These are phyloP conservation scores for Heliconius aoede DNA, from an alignment of 2,888 invertebrate species.

Conservation along the genomic window DNA sequence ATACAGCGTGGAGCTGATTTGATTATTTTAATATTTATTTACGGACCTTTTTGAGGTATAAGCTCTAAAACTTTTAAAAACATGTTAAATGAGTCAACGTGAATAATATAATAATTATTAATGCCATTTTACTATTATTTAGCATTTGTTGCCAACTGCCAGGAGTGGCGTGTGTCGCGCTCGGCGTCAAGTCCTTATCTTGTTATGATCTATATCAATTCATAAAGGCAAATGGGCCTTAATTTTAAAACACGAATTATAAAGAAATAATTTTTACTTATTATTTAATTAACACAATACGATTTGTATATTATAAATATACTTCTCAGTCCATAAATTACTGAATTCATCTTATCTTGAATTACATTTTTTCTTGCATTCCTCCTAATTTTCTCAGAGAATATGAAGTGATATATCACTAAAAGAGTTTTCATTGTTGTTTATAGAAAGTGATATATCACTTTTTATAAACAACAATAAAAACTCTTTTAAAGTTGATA, in stretches of 20 bases:
- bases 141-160: neutral
- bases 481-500: neutral
- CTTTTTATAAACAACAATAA: neutral
- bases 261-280: constrained; percentile 15
- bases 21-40: neutral
- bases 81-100: constrained; percentile 43
- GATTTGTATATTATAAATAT: neutral
- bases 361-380: neutral
- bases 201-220: constrained; percentile 40
- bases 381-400: neutral
- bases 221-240: constrained; percentile 25
- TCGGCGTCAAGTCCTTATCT: constrained; percentile 41
- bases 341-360: neutral
- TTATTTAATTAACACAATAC: constrained; percentile 7
- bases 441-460: neutral
- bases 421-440: too few species aligned
- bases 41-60: neutral
- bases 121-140: constrained; percentile 41
- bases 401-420: neutral
- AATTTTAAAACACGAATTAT: constrained; percentile 29
- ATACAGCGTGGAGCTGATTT: too few species aligned
- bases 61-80: neutral
- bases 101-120: constrained; percentile 38
- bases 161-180: constrained; percentile 39
- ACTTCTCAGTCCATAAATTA: neutral